phyloP scores from a whole-genome alignment of 2,113 vertebrate species.

The Xiphophorus couchianus region DNA sequence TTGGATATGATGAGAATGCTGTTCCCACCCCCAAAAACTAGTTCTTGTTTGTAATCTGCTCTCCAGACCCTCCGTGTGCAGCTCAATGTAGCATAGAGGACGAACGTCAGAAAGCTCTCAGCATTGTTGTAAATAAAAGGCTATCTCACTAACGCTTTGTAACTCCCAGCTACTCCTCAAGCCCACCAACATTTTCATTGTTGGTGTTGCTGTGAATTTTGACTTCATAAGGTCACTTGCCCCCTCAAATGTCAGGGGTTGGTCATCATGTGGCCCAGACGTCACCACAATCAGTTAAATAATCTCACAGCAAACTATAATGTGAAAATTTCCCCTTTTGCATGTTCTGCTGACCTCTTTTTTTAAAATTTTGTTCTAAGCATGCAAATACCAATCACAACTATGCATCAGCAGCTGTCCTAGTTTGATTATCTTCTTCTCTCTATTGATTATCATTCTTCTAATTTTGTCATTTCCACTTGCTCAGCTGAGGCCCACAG shows the following conservation, averaged over 20 bases:
- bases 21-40: slow-evolving; percentile 37
- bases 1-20: slow-evolving; percentile 47
- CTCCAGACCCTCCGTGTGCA: slow-evolving; percentile 6
- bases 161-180: slow-evolving; percentile 25
- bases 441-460: background rate
- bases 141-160: slow-evolving; percentile 27
- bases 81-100: background rate
- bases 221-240: slow-evolving; percentile 31
- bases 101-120: slow-evolving; percentile 51
- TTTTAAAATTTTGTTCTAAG: slow-evolving; percentile 5
- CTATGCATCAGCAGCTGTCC: background rate
- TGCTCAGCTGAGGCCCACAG: slow-evolving; percentile 85
- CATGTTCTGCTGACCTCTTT: slow-evolving; percentile 28
- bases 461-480: slow-evolving; percentile 5
- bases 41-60: slow-evolving; percentile 37
- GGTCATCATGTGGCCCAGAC: slow-evolving; percentile 21
- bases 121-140: slow-evolving; percentile 51
- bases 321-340: slow-evolving; percentile 4
- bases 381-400: slow-evolving; percentile 4
- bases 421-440: background rate
- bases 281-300: slow-evolving; percentile 1
- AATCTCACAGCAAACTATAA: slow-evolving; percentile 1
- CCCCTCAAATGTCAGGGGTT: slow-evolving; percentile 36
- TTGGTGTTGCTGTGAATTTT: slow-evolving; percentile 38
- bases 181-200: slow-evolving; percentile 45